phyloP scores from a whole-genome alignment of 2,113 vertebrate species.

The Hydrolagus affinis region DNA sequence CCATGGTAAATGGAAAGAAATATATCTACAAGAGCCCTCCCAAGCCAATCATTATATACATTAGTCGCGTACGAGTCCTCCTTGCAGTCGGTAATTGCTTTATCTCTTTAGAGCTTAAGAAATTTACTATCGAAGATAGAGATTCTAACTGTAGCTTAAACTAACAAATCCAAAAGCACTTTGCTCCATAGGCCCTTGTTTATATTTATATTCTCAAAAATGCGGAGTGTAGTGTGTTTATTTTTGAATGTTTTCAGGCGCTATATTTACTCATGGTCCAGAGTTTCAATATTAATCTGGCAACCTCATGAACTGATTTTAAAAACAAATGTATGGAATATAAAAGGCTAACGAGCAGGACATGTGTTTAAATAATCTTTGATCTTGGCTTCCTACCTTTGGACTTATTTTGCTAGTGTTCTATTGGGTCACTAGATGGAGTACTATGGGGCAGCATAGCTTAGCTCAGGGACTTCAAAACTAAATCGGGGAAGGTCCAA shows the following conservation, averaged over 20 bases:
- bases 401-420: not conserved
- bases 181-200: not conserved
- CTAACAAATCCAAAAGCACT: not conserved
- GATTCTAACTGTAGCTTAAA: not conserved
- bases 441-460: not conserved
- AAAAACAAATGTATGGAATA: not conserved
- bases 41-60: not conserved
- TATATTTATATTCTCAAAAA: not conserved
- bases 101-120: not conserved
- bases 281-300: too few species aligned
- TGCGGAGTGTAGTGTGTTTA: not conserved
- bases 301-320: too few species aligned
- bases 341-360: too few species aligned
- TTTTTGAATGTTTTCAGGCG: not conserved
- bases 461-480: not conserved
- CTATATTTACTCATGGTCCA: not conserved
- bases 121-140: too few species aligned
- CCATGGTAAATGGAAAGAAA: constrained; percentile 51
- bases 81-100: not conserved
- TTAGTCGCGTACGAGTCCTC: not conserved
- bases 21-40: constrained; percentile 5
- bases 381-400: not conserved
- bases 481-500: not conserved
- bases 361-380: not conserved
- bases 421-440: not conserved